Evolutionary conservation across 2,888 invertebrate genomes (phyloP), one percentile per base, ranked within the genome.

Genomic region (Onchidella celtica): DNA sequence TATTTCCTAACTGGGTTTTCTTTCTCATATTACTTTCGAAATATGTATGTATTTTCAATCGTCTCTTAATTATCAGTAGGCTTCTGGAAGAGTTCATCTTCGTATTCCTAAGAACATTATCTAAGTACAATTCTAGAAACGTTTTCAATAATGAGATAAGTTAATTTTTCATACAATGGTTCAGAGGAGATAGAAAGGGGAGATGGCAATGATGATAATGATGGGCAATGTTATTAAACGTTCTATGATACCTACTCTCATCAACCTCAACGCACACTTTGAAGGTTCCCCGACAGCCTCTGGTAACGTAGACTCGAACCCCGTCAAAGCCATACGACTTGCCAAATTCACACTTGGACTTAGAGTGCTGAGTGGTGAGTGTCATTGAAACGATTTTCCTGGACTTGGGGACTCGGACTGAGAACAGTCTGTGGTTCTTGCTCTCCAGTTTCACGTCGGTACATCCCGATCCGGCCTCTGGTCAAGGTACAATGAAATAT

Each of bases 281-380:
- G 59, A 73, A 59, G 1, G 3, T 32, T 1, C 73, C 73, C 2
- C 61, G 57, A n/a, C 73, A 73, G 3, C 59, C 73, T 14, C 34
- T 36, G 9, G 17, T 34, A 9, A 32, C 59, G n/a, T 32, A 73
- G 32, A 59, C 73, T 14, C 21, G 11, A 2, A 3, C 1, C 4
- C 73, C 59, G 14, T 73, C 73, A 59, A 59, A 59, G 24, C 73
- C 73, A n/a, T 24, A 73, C 29, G 59, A 34, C 24, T 29, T 61
- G 21, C 36, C 59, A 57, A 34, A n/a, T 36, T 34, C 32, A 34
- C 73, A 73, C 17, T 29, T 17, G 4, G 47, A 27, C 29, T 2
- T 2, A 3, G 70, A 70, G 6, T 24, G 2, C 55, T 70, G 70
- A 11, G 21, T 40, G 24, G 11, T 47, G 24, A 70, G 29, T 2